A percentile compares a stretch with the other conserved stretches of the same genome.
phyloP scores from a whole-genome alignment of 2,113 vertebrate genomes.

The Coptodon bakossiorum region DNA sequence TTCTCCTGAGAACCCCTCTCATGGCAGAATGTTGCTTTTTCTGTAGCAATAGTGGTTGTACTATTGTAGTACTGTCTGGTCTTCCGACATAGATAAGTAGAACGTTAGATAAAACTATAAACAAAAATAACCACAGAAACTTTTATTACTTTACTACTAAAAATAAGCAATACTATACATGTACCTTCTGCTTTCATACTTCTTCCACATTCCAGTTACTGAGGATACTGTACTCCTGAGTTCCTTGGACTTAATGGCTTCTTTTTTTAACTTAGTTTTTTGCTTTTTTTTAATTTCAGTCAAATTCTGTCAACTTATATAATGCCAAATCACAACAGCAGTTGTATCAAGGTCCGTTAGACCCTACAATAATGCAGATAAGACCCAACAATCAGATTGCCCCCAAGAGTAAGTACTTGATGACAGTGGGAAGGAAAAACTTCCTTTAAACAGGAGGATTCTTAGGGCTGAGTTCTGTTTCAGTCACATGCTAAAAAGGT shows the following conservation, averaged over 20 bases:
- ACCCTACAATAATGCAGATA: background rate
- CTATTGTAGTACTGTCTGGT: background rate
- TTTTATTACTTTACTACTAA: too few species aligned
- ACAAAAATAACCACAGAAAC: too few species aligned
- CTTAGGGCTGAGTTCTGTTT: background rate
- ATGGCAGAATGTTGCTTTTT: background rate
- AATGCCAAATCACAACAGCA: background rate
- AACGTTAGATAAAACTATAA: background rate
- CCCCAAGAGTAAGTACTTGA: background rate
- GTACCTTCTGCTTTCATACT: background rate
- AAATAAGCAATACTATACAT: background rate
- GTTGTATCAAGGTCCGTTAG: background rate
- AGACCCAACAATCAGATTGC: background rate
- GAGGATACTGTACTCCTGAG: too few species aligned
- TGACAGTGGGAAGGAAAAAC: background rate
- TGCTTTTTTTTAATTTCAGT: background rate
- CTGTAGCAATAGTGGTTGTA: background rate
- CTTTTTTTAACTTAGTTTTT: background rate
- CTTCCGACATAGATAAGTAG: background rate
- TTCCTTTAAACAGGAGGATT: background rate
- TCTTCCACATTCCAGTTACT: too few species aligned
- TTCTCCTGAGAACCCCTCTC: background rate
- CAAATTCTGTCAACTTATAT: background rate
- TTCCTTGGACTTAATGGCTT: background rate
- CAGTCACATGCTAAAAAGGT: background rate